These are phyloP conservation scores for Byasa hedistus DNA, from an alignment of 2,888 invertebrate genomes.

Conservation along the genomic window DNA sequence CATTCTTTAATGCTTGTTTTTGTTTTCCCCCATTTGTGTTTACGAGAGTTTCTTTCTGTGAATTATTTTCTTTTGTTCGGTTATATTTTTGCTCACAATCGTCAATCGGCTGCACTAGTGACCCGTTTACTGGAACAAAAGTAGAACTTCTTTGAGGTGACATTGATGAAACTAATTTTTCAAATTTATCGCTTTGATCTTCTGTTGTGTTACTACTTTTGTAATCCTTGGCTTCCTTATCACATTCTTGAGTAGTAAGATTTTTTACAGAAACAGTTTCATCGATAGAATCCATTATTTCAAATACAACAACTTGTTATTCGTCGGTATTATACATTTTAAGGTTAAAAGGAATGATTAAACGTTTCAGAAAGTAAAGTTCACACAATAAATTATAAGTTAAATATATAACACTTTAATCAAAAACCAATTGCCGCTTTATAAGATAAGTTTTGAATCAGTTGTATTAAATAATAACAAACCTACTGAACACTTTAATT, in stretches of 20 bases:
- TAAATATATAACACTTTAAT: slow-evolving; percentile 6
- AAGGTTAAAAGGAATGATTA: slow-evolving; percentile 51
- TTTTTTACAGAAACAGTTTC: slow-evolving; percentile 52
- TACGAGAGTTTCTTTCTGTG: slow-evolving; percentile 43
- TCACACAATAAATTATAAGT: slow-evolving; percentile 1
- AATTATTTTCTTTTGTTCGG: slow-evolving; percentile 41
- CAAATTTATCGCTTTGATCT: slow-evolving; percentile 49
- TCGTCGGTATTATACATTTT: slow-evolving; percentile 70
- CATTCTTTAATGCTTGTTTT: slow-evolving; percentile 13
- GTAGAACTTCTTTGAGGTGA: slow-evolving; percentile 51
- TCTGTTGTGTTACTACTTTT: slow-evolving; percentile 47
- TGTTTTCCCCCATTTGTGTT: slow-evolving; percentile 32
- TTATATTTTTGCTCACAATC: slow-evolving; percentile 44
- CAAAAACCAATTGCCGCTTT: neutral
- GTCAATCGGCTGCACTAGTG: slow-evolving; percentile 44
- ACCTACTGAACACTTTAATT: slow-evolving; percentile 28
- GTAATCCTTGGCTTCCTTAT: slow-evolving; percentile 49
- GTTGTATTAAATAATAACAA: slow-evolving; percentile 29
- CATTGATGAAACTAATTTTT: slow-evolving; percentile 60
- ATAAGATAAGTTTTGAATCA: slow-evolving; percentile 14
- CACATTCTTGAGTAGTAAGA: slow-evolving; percentile 49
- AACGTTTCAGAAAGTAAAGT: slow-evolving; percentile 6
- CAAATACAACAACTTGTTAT: slow-evolving; percentile 50
- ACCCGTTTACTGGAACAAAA: slow-evolving; percentile 53
- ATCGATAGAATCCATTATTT: slow-evolving; percentile 67